Evolutionary conservation across 1,140 invertebrate species (phyloP), one percentile per base, ranked within the genome.

Genomic region (Rhagoletis zephyria): DNA sequence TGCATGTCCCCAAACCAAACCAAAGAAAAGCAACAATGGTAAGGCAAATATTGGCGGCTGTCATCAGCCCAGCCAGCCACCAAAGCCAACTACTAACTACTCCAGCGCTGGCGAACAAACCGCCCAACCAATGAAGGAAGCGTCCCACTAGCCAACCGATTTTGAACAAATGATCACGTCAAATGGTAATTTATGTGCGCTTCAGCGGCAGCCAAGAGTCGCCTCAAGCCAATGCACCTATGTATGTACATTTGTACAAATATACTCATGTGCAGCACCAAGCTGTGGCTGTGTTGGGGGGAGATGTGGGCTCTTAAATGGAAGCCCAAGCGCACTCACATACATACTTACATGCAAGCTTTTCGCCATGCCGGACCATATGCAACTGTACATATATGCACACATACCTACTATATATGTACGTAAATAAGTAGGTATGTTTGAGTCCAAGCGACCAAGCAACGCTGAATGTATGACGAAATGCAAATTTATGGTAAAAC

Each of bases 401-500:
- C 10, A 56, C 51, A 56, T 56, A 56, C 3, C 5, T 56, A 56
- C 51, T 30, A 56, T 56, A 3, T 56, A 56, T 56, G 51, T 56
- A 56, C 51, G 51, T 51, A n/a, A 45, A 42, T 45, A 9, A 2
- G 67, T n/a, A 1, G 14, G 4, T 51, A 16, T 74, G 16, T 48
- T 12, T 74, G 45, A 2, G 19, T 40, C 12, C 14, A 6, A 4
- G 3, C 4, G 5, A 14, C 70, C 30, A 40, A 45, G 40, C 70
- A 42, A 4, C 16, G 4, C 61, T 10, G 12, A 45, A 74, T 16
- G 70, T 74, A 74, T 74, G 70, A 74, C 70, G 70, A 74, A 74
- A 74, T 74, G 70, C 70, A 74, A 74, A 74, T 74, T 74, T 74
- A 74, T 74, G 70, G 70, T 74, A 74, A 74, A 74, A 74, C 70